Conservation (phyloP, 1,140 invertebrate genomes). For the Drosophila bocqueti region DNA sequence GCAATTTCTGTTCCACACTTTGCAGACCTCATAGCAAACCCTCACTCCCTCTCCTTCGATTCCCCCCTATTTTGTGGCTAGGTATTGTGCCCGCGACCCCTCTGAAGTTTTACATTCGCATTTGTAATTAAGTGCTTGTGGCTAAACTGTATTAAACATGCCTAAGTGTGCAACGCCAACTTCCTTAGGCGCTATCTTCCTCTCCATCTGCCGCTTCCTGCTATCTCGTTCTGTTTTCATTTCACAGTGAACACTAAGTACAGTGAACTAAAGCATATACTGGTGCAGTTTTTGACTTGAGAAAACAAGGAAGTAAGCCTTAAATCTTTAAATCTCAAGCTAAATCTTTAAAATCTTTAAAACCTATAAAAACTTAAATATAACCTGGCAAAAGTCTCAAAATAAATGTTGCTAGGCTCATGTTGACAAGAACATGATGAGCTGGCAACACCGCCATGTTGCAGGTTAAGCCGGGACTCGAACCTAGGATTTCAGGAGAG, state of each 20-base stretch:
- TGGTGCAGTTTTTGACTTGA: not conserved
- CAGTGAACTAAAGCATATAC: not conserved
- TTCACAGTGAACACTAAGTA: not conserved
- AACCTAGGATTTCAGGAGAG: not conserved
- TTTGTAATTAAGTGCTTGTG: slow-evolving; percentile 84
- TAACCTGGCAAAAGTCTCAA: not conserved
- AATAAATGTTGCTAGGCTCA: not conserved
- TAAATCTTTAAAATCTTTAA: not conserved
- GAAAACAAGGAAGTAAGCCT: not conserved
- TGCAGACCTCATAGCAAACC: slow-evolving; percentile 11
- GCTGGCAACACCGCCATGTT: not conserved
- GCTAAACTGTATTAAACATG: slow-evolving; percentile 85
- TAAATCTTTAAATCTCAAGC: not conserved
- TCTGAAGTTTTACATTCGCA: slow-evolving; percentile 47
- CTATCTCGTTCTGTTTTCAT: slow-evolving; percentile 35
- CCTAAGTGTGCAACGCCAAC: slow-evolving; percentile 79
- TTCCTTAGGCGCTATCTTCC: slow-evolving; percentile 48
- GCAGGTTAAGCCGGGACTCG: not conserved
- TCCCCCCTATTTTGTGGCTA: not conserved
- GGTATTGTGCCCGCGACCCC: not conserved
- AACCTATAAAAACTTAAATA: not conserved
- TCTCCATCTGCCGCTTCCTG: slow-evolving; percentile 21
- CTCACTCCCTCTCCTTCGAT: not conserved
- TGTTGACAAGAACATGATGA: not conserved
- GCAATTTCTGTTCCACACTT: slow-evolving; percentile 57